A percentile compares a stretch with the other conserved stretches of the same genome.
Conservation (phyloP, 64 coral and sea anemone genomes). For the Dendrophyllia cribrosa region DNA sequence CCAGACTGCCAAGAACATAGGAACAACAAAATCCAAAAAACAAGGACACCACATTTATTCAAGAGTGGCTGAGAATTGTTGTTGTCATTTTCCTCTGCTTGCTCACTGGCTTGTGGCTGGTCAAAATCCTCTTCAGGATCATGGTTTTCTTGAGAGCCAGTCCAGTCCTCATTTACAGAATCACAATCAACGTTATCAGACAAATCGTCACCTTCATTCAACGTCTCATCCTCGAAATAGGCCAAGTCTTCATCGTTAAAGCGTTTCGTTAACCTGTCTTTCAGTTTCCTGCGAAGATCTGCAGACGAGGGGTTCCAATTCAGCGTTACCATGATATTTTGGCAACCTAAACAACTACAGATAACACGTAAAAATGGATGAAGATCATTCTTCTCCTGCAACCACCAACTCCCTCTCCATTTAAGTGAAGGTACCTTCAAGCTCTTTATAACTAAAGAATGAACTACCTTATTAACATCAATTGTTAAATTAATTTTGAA, state of each 20-base stretch:
- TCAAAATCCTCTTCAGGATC: conserved; percentile 43
- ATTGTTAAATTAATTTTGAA: no score
- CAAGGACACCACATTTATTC: conserved; percentile 32
- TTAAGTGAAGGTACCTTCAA: no score
- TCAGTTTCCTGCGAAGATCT: background rate
- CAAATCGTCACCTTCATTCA: background rate
- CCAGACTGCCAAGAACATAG: no score
- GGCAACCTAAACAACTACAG: no score
- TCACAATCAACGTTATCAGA: background rate
- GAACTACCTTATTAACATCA: no score
- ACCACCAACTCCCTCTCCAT: no score
- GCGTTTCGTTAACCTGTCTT: background rate
- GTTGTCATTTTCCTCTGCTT: background rate
- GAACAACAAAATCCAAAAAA: conserved; percentile 58
- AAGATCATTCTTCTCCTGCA: no score
- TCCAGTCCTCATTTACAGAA: conserved; percentile 52
- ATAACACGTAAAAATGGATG: no score
- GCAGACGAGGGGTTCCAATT: no score
- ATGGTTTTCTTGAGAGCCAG: conserved; percentile 8
- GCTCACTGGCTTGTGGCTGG: no score
- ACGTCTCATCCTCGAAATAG: conserved; percentile 19
- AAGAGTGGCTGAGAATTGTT: background rate
- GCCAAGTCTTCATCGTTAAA: background rate
- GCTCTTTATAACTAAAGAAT: no score
- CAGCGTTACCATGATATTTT: no score